A percentile compares a stretch with the other conserved stretches of the same genome.
Conservation (phyloP, 2,797 vertebrate genomes). For the Artibeus jamaicensis region DNA sequence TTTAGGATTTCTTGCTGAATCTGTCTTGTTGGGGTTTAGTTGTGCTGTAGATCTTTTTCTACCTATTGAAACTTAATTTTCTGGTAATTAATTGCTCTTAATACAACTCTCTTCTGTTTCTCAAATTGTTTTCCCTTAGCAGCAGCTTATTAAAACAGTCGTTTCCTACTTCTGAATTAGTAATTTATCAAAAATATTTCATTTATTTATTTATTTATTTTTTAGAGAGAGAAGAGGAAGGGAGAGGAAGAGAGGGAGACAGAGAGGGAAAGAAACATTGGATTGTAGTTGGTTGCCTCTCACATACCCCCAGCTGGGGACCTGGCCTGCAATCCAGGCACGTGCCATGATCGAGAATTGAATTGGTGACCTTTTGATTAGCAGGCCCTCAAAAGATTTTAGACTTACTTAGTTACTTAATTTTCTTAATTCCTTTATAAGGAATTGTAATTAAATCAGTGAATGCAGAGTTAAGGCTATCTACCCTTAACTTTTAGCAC, state of each 20-base stretch:
- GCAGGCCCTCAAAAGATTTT: background rate
- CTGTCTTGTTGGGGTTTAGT: background rate
- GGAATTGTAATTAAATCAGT: slow-evolving; percentile 36
- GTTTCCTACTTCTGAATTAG: slow-evolving; percentile 32
- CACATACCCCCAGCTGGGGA: too few relatives aligned
- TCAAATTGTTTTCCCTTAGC: slow-evolving; percentile 38
- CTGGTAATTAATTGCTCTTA: slow-evolving; percentile 53
- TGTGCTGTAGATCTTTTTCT: slow-evolving; percentile 3
- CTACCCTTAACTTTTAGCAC: slow-evolving; percentile 3
- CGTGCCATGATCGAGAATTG: too few relatives aligned
- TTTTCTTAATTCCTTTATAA: slow-evolving; percentile 53
- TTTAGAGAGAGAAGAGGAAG: too few relatives aligned
- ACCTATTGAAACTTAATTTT: slow-evolving; percentile 34
- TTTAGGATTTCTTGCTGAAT: background rate
- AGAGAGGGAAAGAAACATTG: too few relatives aligned
- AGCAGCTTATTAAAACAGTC: slow-evolving; percentile 32
- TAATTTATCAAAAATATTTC: slow-evolving; percentile 18
- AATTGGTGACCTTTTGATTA: too few relatives aligned
- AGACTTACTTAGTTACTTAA: slow-evolving; percentile 41
- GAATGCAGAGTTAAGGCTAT: slow-evolving; percentile 30
- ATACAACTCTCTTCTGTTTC: background rate
- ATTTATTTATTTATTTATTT: too few relatives aligned
- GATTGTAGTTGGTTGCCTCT: too few relatives aligned
- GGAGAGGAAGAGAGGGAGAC: too few relatives aligned
- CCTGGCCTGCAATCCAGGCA: too few relatives aligned